Evolutionary conservation across 2,888 invertebrate species (phyloP), one percentile per base, ranked within the genome.

Genomic region (Netelia virgata): DNA sequence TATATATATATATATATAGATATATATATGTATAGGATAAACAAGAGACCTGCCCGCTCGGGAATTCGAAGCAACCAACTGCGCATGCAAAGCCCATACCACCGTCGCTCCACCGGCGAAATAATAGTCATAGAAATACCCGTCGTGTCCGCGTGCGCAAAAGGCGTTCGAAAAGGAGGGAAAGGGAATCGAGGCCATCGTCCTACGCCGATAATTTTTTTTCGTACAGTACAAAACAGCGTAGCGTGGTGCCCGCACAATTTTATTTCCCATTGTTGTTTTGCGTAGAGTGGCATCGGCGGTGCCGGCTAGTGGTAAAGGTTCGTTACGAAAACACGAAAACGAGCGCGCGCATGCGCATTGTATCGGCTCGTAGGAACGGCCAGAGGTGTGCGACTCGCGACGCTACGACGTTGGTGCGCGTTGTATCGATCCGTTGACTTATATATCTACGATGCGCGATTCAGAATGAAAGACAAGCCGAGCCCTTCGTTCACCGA

Each of bases 381-480:
- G 11, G 1, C 43, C 1, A 23, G 18, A 43, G 41, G 66, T 66
- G 66, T 1, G 11, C 16, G 66, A 43, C 20, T 41, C 20, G 43
- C 66, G n/a, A 10, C 66, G 43, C 20, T 16, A 47, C 47, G 47
- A 14, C 18, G 14, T 18, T 36, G 36, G 8, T 36, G 8, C 16
- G 16, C 47, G 3, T 10, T 14, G 18, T 23, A 66, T 66, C 66
- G 66, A 66, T 66, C 36, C 41, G 50, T 18, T 18, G 18, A 36
- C 74, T 74, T 36, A 50, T 63, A 47, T 53, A 11, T 41, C n/a
- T 73, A 23, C 16, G 50, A 28, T 63, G 53, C 36, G 36, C 18
- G 36, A 73, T 53, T 53, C 28, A 18, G 28, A 14, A 16, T 53
- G 18, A 53, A 47, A 55, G 53, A 55, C 36, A 36, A 8, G 23